Evolutionary conservation across 2,888 invertebrate genomes (phyloP).

Genomic region (Melipona beecheii): DNA sequence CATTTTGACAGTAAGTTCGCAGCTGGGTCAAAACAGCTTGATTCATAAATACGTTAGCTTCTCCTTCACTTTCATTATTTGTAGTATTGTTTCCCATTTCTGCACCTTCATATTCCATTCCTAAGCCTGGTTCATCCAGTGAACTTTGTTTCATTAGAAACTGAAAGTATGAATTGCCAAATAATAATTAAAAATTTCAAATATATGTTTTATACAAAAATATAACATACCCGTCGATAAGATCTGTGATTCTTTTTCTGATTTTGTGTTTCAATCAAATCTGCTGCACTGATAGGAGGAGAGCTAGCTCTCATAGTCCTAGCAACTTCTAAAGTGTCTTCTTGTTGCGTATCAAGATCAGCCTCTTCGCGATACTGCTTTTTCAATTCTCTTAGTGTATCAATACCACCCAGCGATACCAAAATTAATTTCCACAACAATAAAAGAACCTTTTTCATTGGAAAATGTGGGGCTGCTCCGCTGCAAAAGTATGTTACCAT

Average conservation of each 20-base stretch:
- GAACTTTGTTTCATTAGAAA: constrained; percentile 96
- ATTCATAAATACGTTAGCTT: constrained; percentile 81
- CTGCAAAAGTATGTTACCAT: constrained; percentile 99
- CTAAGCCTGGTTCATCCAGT: constrained; percentile 91
- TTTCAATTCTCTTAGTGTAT: constrained; percentile 92
- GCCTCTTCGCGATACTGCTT: constrained; percentile 88
- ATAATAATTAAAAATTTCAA: constrained; percentile 18
- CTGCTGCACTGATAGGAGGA: constrained; percentile 96
- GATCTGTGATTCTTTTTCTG: constrained; percentile 90
- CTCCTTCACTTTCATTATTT: constrained; percentile 85
- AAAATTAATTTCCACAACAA: constrained; percentile 98
- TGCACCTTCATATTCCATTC: constrained; percentile 78
- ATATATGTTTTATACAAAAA: neutral
- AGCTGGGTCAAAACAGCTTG: constrained; percentile 67
- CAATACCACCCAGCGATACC: constrained; percentile 96
- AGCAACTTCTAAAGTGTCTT: constrained; percentile 98
- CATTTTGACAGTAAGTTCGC: constrained; percentile 77
- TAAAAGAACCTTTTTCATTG: constrained; percentile 98
- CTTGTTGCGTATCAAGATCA: constrained; percentile 91
- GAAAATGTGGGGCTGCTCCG: constrained; percentile 98
- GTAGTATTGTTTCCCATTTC: constrained; percentile 80
- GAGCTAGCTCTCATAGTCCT: constrained; percentile 97
- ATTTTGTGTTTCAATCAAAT: constrained; percentile 94
- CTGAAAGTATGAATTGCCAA: constrained; percentile 79
- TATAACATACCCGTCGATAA: constrained; percentile 86